Conservation (phyloP, 1,140 invertebrate genomes). For the Penaeus indicus region DNA sequence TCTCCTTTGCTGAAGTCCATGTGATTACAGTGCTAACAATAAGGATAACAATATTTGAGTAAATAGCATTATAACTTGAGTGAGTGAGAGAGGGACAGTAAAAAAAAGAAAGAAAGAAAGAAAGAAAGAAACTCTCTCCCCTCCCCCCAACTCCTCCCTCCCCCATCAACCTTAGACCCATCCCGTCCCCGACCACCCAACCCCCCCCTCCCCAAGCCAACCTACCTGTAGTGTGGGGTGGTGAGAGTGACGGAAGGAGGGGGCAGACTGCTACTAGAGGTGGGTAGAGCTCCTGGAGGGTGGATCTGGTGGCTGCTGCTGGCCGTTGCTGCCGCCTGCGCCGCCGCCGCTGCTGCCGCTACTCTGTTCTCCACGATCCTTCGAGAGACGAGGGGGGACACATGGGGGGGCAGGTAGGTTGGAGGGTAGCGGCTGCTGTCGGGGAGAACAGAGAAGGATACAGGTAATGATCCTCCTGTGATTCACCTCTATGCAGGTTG, state of each 20-base stretch:
- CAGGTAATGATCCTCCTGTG: background rate
- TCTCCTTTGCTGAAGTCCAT: too few species aligned
- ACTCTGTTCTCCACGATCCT: constrained; percentile 65
- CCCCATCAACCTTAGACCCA: too few species aligned
- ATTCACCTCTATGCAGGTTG: background rate
- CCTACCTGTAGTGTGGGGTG: constrained; percentile 59
- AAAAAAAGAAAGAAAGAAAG: too few species aligned
- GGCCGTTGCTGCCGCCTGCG: constrained; percentile 29
- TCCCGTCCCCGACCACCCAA: too few species aligned
- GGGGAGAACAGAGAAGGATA: background rate
- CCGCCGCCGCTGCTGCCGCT: constrained; percentile 35
- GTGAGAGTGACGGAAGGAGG: constrained; percentile 47
- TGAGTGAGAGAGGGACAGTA: too few species aligned
- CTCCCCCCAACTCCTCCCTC: too few species aligned
- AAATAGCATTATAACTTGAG: too few species aligned
- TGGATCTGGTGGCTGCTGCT: constrained; percentile 15
- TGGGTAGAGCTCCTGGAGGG: constrained; percentile 38
- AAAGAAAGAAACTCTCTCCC: too few species aligned
- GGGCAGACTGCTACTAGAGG: constrained; percentile 53
- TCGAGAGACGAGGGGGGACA: constrained; percentile 67
- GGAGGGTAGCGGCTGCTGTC: constrained; percentile 62
- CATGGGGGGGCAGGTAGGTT: constrained; percentile 66
- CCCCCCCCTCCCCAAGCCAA: background rate
- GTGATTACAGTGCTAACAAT: too few species aligned
- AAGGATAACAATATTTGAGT: too few species aligned